Evolutionary conservation across 2,113 vertebrate genomes (phyloP).

Genomic region (Pseudorectes ferrugineus): DNA sequence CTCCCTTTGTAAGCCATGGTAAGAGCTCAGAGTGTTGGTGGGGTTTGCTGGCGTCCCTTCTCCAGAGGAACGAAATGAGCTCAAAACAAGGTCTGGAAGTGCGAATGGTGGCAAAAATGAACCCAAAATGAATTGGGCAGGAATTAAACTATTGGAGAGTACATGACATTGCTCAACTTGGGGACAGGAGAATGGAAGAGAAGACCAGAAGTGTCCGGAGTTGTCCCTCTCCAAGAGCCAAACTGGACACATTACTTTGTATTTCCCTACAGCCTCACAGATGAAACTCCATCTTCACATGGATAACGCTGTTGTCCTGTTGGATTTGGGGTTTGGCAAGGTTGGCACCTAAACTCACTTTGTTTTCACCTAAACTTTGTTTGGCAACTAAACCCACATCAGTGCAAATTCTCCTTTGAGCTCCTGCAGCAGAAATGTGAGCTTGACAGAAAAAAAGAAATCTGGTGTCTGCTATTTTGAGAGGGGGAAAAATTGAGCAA

Average conservation of each 20-base stretch:
- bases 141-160: accelerated
- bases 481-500: not conserved
- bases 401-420: not conserved
- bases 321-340: not conserved
- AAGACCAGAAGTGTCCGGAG: accelerated
- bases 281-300: not conserved
- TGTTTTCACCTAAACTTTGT: not conserved
- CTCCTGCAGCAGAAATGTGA: not conserved
- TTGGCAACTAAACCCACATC: not conserved
- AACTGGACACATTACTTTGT: accelerated
- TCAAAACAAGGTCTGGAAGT: not conserved
- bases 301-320: accelerated
- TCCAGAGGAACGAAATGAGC: accelerated
- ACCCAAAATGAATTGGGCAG: not conserved
- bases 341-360: not conserved
- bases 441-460: not conserved
- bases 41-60: not conserved
- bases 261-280: accelerated
- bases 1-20: not conserved
- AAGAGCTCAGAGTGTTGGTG: not conserved
- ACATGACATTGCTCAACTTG: accelerated
- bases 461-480: not conserved
- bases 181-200: not conserved
- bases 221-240: not conserved
- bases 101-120: not conserved